A percentile compares a stretch with the other conserved stretches of the same genome.
Conservation (phyloP, 2,888 invertebrate species). For the Dicyrtomina minuta region DNA sequence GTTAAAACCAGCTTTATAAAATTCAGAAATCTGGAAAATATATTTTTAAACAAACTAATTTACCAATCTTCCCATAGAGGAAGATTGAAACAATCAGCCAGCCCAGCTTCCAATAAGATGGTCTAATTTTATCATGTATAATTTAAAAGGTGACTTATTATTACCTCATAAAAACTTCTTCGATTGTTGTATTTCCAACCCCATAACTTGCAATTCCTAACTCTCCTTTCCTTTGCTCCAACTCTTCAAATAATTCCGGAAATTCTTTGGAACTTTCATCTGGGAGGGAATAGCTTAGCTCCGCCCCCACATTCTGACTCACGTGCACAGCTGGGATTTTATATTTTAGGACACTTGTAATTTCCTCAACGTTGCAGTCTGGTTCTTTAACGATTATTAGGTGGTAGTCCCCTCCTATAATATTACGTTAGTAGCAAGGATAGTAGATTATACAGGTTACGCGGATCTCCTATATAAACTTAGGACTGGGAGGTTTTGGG, state of each 20-base stretch:
- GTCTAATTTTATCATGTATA: no score
- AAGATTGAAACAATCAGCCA: no score
- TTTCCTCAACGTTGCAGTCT: constrained; percentile 56
- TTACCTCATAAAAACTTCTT: constrained; percentile 75
- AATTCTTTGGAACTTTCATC: constrained; percentile 66
- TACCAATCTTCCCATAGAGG: no score
- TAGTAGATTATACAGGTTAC: no score
- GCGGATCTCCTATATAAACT: no score
- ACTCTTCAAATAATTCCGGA: constrained; percentile 67
- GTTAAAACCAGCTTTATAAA: no score
- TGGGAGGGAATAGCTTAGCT: constrained; percentile 70
- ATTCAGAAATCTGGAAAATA: no score
- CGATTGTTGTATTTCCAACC: constrained; percentile 81
- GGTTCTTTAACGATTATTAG: constrained; percentile 68
- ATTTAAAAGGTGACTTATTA: no score
- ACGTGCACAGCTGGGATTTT: constrained; percentile 68
- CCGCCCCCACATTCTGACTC: constrained; percentile 73
- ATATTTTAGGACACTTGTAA: constrained; percentile 65
- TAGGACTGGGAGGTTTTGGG: no score
- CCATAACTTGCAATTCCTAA: constrained; percentile 77
- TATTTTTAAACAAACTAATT: no score
- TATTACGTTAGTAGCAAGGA: no score
- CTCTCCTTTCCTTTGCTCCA: constrained; percentile 64
- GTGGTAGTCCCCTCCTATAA: constrained; percentile 69
- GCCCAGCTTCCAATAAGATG: no score